Percentiles rank a stretch among this genome's conserved stretches.
Evolutionary conservation across 1,140 invertebrate genomes (phyloP).

Genomic region (Drosophila bocki): DNA sequence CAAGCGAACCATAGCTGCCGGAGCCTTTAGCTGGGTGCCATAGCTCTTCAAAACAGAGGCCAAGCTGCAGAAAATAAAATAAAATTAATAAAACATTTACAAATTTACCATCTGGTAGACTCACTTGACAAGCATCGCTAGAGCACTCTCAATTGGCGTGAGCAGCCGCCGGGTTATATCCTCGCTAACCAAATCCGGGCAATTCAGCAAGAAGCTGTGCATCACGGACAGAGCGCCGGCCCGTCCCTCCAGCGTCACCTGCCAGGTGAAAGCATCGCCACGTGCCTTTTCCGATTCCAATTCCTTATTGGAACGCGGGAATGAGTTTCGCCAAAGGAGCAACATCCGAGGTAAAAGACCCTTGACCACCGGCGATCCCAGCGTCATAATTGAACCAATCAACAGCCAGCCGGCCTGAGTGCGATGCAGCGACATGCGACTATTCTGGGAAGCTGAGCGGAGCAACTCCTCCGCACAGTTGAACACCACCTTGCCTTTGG

Average conservation of each 20-base stretch:
- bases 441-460: constrained; percentile 98
- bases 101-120: constrained; percentile 50
- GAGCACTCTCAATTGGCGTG: constrained; percentile 96
- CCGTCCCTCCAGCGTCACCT: constrained; percentile 97
- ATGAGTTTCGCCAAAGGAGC: constrained; percentile 98
- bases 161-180: constrained; percentile 95
- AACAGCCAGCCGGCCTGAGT: constrained; percentile 99
- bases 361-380: constrained; percentile 96
- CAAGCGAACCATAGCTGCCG: constrained; percentile 95
- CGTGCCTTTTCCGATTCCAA: constrained; percentile 98
- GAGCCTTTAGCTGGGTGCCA: constrained; percentile 96
- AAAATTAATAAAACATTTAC: background rate
- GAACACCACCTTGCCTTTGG: constrained; percentile 98
- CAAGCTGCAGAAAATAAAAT: constrained; percentile 87
- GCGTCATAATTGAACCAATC: constrained; percentile 97
- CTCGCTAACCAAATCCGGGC: constrained; percentile 95
- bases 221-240: constrained; percentile 98
- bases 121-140: constrained; percentile 97
- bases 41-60: constrained; percentile 95
- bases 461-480: constrained; percentile 98
- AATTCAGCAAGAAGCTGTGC: constrained; percentile 96
- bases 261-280: constrained; percentile 99
- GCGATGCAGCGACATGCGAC: constrained; percentile 96
- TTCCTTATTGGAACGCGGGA: constrained; percentile 97
- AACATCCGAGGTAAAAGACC: constrained; percentile 96